A percentile compares a stretch with the other conserved stretches of the same genome.
Conservation (phyloP, 2,888 invertebrate species). For the Spodoptera littoralis region DNA sequence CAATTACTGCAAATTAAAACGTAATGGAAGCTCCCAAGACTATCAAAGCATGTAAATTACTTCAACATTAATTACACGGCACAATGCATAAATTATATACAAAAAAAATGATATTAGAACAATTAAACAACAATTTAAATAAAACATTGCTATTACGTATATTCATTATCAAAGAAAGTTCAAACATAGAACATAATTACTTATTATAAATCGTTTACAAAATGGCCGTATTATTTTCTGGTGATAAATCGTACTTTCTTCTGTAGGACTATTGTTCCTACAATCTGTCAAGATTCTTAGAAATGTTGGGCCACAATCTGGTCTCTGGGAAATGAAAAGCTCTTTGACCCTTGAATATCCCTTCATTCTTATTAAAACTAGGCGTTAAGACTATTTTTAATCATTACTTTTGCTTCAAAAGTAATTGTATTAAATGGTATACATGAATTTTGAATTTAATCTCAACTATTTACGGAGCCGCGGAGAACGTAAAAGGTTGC, state of each 20-base stretch:
- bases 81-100: constrained; percentile 38
- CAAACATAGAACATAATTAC: constrained; percentile 45
- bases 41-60: constrained; percentile 34
- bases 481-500: too few relatives aligned
- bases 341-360: constrained; percentile 14
- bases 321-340: constrained; percentile 5
- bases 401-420: too few relatives aligned
- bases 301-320: constrained; percentile 41
- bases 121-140: constrained; percentile 45
- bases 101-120: constrained; percentile 34
- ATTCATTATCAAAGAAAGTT: constrained; percentile 42
- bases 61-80: constrained; percentile 37
- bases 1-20: constrained; percentile 23
- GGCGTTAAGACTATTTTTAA: background rate
- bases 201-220: constrained; percentile 35
- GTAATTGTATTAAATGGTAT: too few relatives aligned
- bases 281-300: constrained; percentile 49
- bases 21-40: constrained; percentile 18
- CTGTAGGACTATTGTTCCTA: constrained; percentile 45
- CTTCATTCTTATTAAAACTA: constrained; percentile 16
- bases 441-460: too few relatives aligned
- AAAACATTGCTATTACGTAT: constrained; percentile 44
- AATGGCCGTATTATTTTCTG: constrained; percentile 33
- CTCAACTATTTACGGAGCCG: too few relatives aligned
- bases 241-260: constrained; percentile 51